Conservation (phyloP, 2,113 vertebrate genomes). For the Amphiprion percula region DNA sequence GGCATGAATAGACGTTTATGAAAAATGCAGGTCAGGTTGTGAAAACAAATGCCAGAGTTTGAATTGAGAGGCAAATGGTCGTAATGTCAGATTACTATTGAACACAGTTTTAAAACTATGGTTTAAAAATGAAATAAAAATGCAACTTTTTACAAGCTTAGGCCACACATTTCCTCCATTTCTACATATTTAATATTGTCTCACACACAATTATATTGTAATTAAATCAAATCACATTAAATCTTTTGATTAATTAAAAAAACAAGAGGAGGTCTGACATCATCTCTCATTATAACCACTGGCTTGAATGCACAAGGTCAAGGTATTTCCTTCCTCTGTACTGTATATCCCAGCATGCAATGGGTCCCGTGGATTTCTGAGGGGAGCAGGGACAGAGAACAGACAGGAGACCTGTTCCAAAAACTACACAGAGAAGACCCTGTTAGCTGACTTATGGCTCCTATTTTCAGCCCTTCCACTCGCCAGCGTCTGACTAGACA, state of each 20-base stretch:
- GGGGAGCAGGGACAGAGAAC: conserved; percentile 73
- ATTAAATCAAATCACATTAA: not conserved
- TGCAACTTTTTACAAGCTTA: not conserved
- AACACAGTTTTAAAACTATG: not conserved
- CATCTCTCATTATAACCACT: conserved; percentile 40
- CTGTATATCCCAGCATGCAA: conserved; percentile 74
- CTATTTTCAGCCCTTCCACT: conserved; percentile 65
- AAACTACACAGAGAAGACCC: conserved; percentile 77
- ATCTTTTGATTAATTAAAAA: not conserved
- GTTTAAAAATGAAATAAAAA: not conserved
- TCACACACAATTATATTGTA: not conserved
- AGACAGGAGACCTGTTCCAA: conserved; percentile 78
- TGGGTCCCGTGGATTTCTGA: conserved; percentile 56
- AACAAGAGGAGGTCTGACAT: not conserved
- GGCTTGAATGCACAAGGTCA: conserved; percentile 25
- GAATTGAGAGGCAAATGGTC: not conserved
- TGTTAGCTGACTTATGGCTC: conserved; percentile 68
- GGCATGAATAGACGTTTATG: conserved; percentile 72
- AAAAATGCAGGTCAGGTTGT: conserved; percentile 63
- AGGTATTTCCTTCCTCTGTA: conserved; percentile 57
- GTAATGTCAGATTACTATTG: conserved; percentile 20
- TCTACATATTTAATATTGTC: not conserved
- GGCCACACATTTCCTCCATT: not conserved
- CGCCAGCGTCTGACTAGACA: conserved; percentile 56
- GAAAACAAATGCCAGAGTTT: conserved; percentile 34